Conservation (phyloP, 2,797 vertebrate genomes). For the Jordanella pulchra region DNA sequence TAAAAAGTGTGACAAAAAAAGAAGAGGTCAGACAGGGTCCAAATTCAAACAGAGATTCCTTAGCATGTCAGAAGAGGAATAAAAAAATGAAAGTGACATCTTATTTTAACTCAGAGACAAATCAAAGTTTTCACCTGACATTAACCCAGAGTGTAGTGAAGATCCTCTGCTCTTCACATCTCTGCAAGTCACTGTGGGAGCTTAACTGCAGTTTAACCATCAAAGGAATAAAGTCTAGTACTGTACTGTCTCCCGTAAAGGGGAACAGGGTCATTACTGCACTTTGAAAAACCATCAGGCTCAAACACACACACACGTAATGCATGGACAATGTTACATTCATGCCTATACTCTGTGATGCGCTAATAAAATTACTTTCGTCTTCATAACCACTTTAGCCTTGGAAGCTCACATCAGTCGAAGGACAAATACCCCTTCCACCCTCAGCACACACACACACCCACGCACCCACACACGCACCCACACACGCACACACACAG, state of each 20-base stretch:
- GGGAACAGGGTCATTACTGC: slow-evolving; percentile 53
- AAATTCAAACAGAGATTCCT: slow-evolving; percentile 43
- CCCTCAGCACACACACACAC: slow-evolving; percentile 51
- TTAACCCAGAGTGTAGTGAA: slow-evolving; percentile 32
- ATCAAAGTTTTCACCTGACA: slow-evolving; percentile 58
- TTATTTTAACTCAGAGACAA: slow-evolving; percentile 63
- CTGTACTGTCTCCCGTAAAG: slow-evolving; percentile 27
- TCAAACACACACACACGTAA: slow-evolving; percentile 2
- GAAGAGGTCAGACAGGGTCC: slow-evolving; percentile 22
- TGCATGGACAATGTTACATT: slow-evolving; percentile 23
- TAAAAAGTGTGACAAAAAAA: slow-evolving; percentile 26
- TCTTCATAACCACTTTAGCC: slow-evolving; percentile 79
- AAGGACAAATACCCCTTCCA: slow-evolving; percentile 54
- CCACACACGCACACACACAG: slow-evolving; percentile 47
- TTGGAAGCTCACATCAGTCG: slow-evolving; percentile 69
- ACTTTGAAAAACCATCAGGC: slow-evolving; percentile 29
- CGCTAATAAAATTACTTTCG: slow-evolving; percentile 77
- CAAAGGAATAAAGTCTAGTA: slow-evolving; percentile 48
- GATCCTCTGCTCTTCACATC: slow-evolving; percentile 28
- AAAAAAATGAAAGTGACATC: slow-evolving; percentile 57
- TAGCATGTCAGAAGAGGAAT: slow-evolving; percentile 39
- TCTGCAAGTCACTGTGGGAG: slow-evolving; percentile 53
- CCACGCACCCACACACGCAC: slow-evolving; percentile 31
- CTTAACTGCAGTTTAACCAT: slow-evolving; percentile 48
- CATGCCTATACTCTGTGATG: slow-evolving; percentile 46